Base-by-base conservation (phyloP, 2,113 vertebrate species). In the Takifugu bimaculatus region DNA sequence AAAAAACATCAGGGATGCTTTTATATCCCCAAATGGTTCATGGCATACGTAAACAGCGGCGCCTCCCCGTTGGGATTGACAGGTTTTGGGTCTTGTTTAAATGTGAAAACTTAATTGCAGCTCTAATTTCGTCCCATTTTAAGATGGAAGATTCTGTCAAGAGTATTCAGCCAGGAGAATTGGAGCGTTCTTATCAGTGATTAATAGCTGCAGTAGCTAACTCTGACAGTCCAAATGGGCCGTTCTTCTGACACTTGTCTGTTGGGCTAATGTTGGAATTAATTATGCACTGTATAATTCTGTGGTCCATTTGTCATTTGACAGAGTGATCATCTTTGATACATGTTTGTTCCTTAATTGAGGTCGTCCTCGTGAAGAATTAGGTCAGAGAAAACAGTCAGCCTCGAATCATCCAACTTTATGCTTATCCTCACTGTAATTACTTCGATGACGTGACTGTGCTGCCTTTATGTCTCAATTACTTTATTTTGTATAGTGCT, bases 321-420 rank as follows among this genome's bases (percentile, higher is more conserved):
- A 56, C 60, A 28, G 43, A 60, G 11, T 51, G 15, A 50, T 57
- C 12, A 43, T 32, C 48, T 63, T 58, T 29, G 28, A 49, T 56
- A 60, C 28, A 11, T 26, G 43, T 43, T 54, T 3, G 14, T 48
- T 69, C 48, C 61, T 77, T 73, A 80, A 77, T 77, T 60, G 57
- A 45, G 2, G 13, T 51, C 50, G 0, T 72, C 55, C 55, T 69
- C 54, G 10, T 42, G 20, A 9, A 51, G 52, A 83, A 74, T 47
- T 57, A 29, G 51, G 54, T 69, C 62, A 39, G 62, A 58, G 50
- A 52, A 56, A 44, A 27, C 29, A 13, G 60, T 58, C 28, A 60
- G 64, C 47, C 47, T 49, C 2, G 57, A 50, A 61, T 55, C 27
- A 32, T 25, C 47, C 6, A 14, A 52, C 49, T 35, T 66, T 60